Evolutionary conservation across 2,113 vertebrate species (phyloP), one percentile per base, ranked within the genome.

Genomic region (Pachyramphus minor): DNA sequence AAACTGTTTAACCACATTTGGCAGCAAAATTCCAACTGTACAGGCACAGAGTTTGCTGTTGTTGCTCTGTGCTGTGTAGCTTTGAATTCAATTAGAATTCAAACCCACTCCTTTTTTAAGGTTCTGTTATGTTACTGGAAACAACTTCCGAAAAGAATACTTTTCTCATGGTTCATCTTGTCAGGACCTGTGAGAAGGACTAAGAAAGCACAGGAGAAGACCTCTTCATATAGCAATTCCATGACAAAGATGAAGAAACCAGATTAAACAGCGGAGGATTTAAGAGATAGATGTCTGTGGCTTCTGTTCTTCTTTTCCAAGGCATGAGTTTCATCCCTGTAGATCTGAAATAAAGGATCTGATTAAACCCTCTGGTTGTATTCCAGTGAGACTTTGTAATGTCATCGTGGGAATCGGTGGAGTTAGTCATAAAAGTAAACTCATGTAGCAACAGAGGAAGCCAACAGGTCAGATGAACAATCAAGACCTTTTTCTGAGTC

Each of bases 1-100:
- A 97, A 96, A 92, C 90, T 85, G 90, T 97, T 98, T 97, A 94
- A 95, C 81, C 94, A 96, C 95, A 88, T 97, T 97, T 98, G 96
- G 92, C 96, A 97, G 93, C 64, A 64, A 91, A 87, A 93, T 93
- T 96, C 94, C 95, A 91, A 95, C 95, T 86, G 85, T 94, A 93
- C 96, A 78, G 86, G 92, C 94, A 97, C 93, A 82, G 78, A 86
- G 87, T 91, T 95, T 71, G 84, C 90, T 95, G 86, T 93, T 96
- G 90, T 92, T 96, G 31, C 79, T 96, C 85, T 95, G 76, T 77
- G 67, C 95, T 94, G 84, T 74, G 84, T 87, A 92, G 81, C 63
- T 93, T 97, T 79, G 88, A 94, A 95, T 91, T 90, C 91, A 82
- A 90, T 79, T 96, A 93, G 85, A 91, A 96, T 91, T 92, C 91